Base-by-base conservation (phyloP, 1,140 invertebrate genomes). In the Drosophila grimshawi region DNA sequence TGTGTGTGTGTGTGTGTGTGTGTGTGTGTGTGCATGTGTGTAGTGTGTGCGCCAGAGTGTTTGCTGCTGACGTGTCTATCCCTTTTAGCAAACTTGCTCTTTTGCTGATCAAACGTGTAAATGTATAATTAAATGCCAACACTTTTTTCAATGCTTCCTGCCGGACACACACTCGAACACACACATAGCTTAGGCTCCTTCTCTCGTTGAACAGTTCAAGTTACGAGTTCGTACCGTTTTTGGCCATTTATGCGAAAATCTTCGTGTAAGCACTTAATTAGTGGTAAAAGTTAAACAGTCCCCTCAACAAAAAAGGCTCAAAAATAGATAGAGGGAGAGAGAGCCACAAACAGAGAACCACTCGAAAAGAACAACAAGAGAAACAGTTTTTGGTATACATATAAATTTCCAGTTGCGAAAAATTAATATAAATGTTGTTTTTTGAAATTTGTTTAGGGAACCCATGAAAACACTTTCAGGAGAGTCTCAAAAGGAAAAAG, bases 231-330 rank as follows among this genome's bases (percentile, higher is more conserved):
- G 80, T 75, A 60, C 75, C 76, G 60, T 35, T 62, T 48, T 62
- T 33, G 68, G 61, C 59, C 83, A 72, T 80, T 86, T 88, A 69
- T 88, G 83, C 76, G 77, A 76, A 86, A 86, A 88, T 86, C 83
- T 80, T 82, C 80, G 79, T 88, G 83, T 88, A 86, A 88, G 83
- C 83, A 86, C 83, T 86, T 86, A 86, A 86, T 86, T 86, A 86
- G 83, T 86, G 83, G 83, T 82, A 88, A 86, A 88, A 86, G 83
- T 86, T 86, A 88, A 88, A 80, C 77, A 86, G 76, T 49, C 60
- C 71, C 76, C 56, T 65, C 70, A 78, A 68, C 63, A 83, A 77
- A 64, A 63, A 30, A 19, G 19, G 19, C 56, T 68, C 67, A 78
- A 60, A 83, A 77, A 64, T 60, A 30, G 32, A 45, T 4, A 5